Conservation (phyloP, 2,113 vertebrate genomes). For the Ochotona princeps region DNA sequence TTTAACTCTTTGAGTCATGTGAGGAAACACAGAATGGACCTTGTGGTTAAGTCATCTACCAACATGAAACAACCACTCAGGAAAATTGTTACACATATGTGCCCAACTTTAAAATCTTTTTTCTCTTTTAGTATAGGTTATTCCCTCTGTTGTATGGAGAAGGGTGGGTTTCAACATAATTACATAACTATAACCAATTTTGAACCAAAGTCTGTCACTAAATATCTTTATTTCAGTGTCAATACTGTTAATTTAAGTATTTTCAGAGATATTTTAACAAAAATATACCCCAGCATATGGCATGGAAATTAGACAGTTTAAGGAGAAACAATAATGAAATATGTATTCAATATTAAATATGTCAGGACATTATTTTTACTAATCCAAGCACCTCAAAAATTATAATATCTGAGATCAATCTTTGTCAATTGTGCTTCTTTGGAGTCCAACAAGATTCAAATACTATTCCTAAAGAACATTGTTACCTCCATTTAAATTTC, state of each 20-base stretch:
- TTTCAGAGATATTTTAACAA: background rate
- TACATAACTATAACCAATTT: background rate
- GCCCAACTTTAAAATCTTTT: background rate
- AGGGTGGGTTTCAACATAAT: background rate
- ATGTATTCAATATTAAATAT: background rate
- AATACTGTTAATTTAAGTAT: background rate
- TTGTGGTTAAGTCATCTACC: background rate
- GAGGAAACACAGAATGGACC: background rate
- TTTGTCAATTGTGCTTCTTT: conserved; percentile 18
- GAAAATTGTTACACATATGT: background rate
- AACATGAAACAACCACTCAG: background rate
- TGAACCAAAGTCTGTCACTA: background rate
- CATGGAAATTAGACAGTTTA: background rate
- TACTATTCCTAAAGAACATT: background rate
- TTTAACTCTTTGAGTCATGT: background rate
- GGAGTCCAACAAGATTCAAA: background rate
- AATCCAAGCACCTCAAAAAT: background rate
- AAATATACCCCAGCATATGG: background rate
- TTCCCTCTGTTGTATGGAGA: background rate
- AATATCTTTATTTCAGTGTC: background rate
- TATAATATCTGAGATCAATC: background rate
- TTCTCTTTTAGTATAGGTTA: background rate
- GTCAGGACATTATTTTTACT: background rate
- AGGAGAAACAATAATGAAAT: background rate
- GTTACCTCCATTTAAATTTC: conserved; percentile 25